These are phyloP conservation scores for Diadema setosum DNA, from an alignment of 35 echinoderm and acorn worm species.

Conservation along the genomic window DNA sequence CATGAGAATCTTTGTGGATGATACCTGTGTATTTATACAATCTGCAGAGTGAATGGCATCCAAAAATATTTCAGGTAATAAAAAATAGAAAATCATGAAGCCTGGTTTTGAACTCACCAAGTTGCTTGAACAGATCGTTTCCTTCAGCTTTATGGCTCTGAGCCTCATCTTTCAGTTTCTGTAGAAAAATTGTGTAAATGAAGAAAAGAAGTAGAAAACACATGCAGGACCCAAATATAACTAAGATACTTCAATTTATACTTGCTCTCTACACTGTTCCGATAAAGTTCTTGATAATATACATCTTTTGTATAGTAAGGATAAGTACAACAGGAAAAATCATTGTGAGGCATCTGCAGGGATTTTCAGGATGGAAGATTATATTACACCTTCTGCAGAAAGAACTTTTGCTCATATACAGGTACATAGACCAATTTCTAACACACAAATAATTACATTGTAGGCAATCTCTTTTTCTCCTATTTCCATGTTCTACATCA, in stretches of 20 bases:
- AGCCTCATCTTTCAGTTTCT: constrained; percentile 78
- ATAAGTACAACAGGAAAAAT: neutral
- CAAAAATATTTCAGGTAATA: too few species aligned
- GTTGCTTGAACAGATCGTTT: constrained; percentile 81
- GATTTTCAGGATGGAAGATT: too few species aligned
- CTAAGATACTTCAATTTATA: neutral
- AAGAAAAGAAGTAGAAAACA: neutral
- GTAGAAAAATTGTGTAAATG: neutral
- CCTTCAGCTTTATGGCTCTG: constrained; percentile 75
- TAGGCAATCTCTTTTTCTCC: too few species aligned
- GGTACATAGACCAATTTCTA: too few species aligned
- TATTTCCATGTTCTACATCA: too few species aligned
- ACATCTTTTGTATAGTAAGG: neutral
- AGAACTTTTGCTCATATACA: too few species aligned
- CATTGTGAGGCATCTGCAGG: neutral
- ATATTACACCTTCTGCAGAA: too few species aligned
- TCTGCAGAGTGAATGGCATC: too few species aligned
- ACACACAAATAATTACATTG: too few species aligned
- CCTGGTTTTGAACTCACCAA: constrained; percentile 52
- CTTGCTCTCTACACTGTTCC: neutral
- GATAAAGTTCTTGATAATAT: neutral
- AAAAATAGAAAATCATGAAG: too few species aligned
- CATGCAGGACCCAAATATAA: neutral
- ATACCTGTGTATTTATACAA: too few species aligned
- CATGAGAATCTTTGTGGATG: too few species aligned